phyloP scores from a whole-genome alignment of 2,888 invertebrate genomes.

The Drosophila mimetica region DNA sequence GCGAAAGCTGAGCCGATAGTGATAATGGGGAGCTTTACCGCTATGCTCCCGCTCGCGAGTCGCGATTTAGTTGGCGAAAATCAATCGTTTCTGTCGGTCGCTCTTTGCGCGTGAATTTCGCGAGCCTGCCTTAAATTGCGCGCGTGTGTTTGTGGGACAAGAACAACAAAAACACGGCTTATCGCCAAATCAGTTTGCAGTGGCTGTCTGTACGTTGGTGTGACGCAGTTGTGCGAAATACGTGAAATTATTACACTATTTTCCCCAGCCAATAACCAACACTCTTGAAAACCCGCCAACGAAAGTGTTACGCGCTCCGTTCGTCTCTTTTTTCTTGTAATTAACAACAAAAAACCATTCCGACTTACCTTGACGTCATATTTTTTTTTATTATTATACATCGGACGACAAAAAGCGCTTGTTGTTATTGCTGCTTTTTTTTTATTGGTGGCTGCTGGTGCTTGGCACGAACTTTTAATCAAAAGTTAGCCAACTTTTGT shows the following conservation, averaged over 20 bases:
- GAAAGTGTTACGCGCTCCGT: slow-evolving; percentile 69
- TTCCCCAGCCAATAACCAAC: slow-evolving; percentile 12
- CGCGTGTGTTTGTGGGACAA: slow-evolving; percentile 26
- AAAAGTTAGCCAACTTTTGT: slow-evolving; percentile 38
- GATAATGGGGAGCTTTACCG: slow-evolving; percentile 63
- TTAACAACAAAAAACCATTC: slow-evolving; percentile 49
- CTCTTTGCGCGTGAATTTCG: slow-evolving; percentile 39
- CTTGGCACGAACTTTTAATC: slow-evolving; percentile 76
- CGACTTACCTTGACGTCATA: slow-evolving; percentile 81
- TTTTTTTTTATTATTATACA: slow-evolving; percentile 46
- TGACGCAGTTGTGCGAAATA: slow-evolving; percentile 58
- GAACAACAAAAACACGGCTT: slow-evolving; percentile 57
- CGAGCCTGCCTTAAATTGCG: slow-evolving; percentile 62
- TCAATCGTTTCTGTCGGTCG: slow-evolving; percentile 75
- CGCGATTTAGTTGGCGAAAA: slow-evolving; percentile 77
- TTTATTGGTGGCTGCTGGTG: slow-evolving; percentile 65
- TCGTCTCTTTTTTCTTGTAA: slow-evolving; percentile 60
- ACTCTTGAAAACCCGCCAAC: slow-evolving; percentile 38
- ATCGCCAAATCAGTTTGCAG: slow-evolving; percentile 70
- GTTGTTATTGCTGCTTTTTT: slow-evolving; percentile 45
- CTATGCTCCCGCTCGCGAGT: slow-evolving; percentile 51
- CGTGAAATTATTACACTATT: slow-evolving; percentile 55
- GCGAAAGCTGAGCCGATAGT: slow-evolving; percentile 69
- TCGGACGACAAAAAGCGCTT: slow-evolving; percentile 62
- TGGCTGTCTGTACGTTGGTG: slow-evolving; percentile 12